Conservation (phyloP, 1,140 invertebrate species). For the Amphibalanus amphitrite region DNA sequence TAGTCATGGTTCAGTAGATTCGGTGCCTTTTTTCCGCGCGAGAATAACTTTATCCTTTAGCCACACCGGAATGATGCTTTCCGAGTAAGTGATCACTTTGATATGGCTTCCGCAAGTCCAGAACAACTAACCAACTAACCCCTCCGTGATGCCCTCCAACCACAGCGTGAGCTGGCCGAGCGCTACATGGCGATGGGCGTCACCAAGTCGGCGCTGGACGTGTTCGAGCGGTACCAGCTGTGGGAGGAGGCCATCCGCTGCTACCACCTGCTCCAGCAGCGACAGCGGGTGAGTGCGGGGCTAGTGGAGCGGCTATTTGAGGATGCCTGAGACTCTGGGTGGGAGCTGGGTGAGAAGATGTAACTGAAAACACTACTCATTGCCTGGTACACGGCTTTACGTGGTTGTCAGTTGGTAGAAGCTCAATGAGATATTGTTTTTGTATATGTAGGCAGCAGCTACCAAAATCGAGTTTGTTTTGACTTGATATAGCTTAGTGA, state of each 20-base stretch:
- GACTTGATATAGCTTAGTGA: too few species aligned
- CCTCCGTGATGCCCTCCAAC: slow-evolving; percentile 2
- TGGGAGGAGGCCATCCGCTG: slow-evolving; percentile 89
- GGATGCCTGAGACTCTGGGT: too few species aligned
- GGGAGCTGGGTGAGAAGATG: too few species aligned
- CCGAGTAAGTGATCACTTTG: not conserved
- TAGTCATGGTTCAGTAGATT: not conserved
- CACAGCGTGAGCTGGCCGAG: slow-evolving; percentile 49
- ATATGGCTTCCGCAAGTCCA: not conserved
- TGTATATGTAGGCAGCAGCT: too few species aligned
- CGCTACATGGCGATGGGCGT: slow-evolving; percentile 60
- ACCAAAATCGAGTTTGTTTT: too few species aligned
- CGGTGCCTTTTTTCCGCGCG: not conserved
- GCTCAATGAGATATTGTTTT: too few species aligned
- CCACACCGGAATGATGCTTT: too few species aligned
- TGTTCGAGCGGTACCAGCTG: slow-evolving; percentile 57
- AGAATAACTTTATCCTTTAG: not conserved
- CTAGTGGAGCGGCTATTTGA: too few species aligned
- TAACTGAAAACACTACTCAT: too few species aligned
- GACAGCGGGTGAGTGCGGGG: slow-evolving; percentile 41
- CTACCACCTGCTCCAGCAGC: slow-evolving; percentile 61
- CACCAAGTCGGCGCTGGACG: slow-evolving; percentile 65
- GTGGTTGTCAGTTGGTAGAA: too few species aligned
- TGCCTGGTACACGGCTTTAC: too few species aligned
- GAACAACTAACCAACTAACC: not conserved